Conservation (phyloP, 1,140 invertebrate genomes). For the Listronotus oregonensis region DNA sequence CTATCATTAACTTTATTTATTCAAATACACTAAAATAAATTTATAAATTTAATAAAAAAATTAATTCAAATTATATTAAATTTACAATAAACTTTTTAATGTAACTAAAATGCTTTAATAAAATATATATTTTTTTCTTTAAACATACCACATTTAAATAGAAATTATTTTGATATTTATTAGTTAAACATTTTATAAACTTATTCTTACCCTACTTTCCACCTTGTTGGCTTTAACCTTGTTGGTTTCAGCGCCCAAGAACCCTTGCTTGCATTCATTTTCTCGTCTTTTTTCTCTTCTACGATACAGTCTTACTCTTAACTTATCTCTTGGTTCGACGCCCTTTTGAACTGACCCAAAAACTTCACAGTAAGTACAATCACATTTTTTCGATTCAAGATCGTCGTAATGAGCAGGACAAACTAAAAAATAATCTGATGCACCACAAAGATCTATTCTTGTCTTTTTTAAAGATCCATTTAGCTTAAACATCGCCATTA, state of each 20-base stretch:
- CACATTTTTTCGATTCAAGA: conserved; percentile 48
- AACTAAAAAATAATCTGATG: too few species aligned
- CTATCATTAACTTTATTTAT: too few species aligned
- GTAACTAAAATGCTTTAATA: too few species aligned
- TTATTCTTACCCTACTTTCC: conserved; percentile 33
- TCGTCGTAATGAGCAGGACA: conserved; percentile 2
- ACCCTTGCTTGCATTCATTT: conserved; percentile 23
- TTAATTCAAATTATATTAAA: too few species aligned
- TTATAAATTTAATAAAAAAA: too few species aligned
- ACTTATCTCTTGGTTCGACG: conserved; percentile 58
- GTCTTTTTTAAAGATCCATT: background rate
- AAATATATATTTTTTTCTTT: too few species aligned
- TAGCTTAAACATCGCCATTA: too few species aligned
- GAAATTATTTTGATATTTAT: too few species aligned
- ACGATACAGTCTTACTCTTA: conserved; percentile 58
- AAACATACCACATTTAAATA: too few species aligned
- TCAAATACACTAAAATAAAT: too few species aligned
- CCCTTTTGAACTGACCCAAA: conserved; percentile 48
- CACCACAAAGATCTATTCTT: background rate
- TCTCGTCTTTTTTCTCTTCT: conserved; percentile 42
- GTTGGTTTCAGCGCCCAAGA: conserved; percentile 2
- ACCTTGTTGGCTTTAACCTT: conserved; percentile 33
- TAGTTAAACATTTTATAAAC: too few species aligned
- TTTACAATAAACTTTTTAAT: too few species aligned
- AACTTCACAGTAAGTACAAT: conserved; percentile 52